Percentiles rank a stretch among this genome's conserved stretches.
These are phyloP conservation scores for Ciconia maguari DNA, from an alignment of 2,113 vertebrate species.

Conservation along the genomic window DNA sequence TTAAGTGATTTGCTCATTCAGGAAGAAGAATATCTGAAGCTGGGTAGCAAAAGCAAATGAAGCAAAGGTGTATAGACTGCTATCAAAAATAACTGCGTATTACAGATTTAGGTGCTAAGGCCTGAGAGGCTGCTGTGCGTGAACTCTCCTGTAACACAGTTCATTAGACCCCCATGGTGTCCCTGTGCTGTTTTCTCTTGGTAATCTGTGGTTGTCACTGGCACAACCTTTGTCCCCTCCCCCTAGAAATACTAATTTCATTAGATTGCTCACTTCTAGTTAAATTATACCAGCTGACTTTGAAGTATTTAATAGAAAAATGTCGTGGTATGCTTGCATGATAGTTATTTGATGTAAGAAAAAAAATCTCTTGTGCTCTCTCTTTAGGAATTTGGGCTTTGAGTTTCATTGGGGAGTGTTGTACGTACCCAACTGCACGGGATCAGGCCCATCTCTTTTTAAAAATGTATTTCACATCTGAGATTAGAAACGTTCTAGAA, in stretches of 20 bases:
- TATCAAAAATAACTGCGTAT: neutral
- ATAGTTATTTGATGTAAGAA: slow-evolving; percentile 27
- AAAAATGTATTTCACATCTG: slow-evolving; percentile 14
- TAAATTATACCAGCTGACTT: slow-evolving; percentile 35
- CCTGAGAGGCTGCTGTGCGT: neutral
- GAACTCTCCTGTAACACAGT: neutral
- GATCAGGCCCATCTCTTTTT: slow-evolving; percentile 14
- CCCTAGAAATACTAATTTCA: neutral
- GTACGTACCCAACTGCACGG: neutral
- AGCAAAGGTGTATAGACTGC: neutral
- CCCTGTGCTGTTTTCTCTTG: neutral
- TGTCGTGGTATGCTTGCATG: slow-evolving; percentile 20
- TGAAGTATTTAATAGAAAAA: slow-evolving; percentile 23
- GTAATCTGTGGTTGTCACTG: neutral
- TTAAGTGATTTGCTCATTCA: neutral
- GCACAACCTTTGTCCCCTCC: neutral
- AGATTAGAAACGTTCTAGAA: neutral
- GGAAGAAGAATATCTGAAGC: neutral
- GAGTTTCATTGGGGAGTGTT: slow-evolving; percentile 26
- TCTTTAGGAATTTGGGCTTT: slow-evolving; percentile 41
- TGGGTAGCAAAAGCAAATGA: neutral
- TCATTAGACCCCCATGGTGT: neutral
- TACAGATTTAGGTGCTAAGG: neutral
- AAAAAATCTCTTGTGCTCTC: slow-evolving; percentile 34
- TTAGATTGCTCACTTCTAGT: slow-evolving; percentile 34